Evolutionary conservation across 2,888 invertebrate species (phyloP), one percentile per base, ranked within the genome.

Genomic region (Lamellibrachia satsuma): DNA sequence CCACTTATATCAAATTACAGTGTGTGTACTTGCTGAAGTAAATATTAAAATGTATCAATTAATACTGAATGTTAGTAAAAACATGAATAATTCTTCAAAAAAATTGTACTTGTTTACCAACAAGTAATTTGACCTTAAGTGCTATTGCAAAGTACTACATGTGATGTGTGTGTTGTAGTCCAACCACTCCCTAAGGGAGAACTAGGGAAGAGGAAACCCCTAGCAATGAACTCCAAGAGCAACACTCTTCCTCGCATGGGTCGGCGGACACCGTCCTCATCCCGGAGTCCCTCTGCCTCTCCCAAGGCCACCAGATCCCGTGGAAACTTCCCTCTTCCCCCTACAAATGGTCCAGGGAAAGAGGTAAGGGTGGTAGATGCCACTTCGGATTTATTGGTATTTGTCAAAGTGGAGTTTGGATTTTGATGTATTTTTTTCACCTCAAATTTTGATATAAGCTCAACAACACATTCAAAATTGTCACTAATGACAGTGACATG

Each of bases 171-270:
- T 90, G 52, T 55, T 52, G 57, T 22, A 91, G 60, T 60, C 52
- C 91, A 51, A 51, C 92, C 57, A n/a, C 91, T 51, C 39, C 91
- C 91, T 27, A 52, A 75, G 52, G 39, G 9, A 75, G 75, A 75
- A 2, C 6, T n/a, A 75, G 75, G 75, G 75, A 51, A 57, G 52
- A 55, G 52, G 39, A 91, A 91, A 52, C 91, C 91, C 7, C 51
- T 91, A 39, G 51, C 91, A n/a, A 91, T 91, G 91, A 91, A 52
- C 7, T 15, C 91, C 11, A 52, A 51, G 92, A 27, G 55, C 52
- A 60, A 91, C 91, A 92, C 92, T 27, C 52, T 92, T 51, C 90
- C 92, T 27, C 92, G 91, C 51, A 92, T 60, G 92, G 52, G 57
- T 57, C 91, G 52, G n/a, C 92, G 15, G 4, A 55, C 92, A 15